Evolutionary conservation across 2,888 invertebrate genomes (phyloP).

Genomic region (Harmothoe impar): DNA sequence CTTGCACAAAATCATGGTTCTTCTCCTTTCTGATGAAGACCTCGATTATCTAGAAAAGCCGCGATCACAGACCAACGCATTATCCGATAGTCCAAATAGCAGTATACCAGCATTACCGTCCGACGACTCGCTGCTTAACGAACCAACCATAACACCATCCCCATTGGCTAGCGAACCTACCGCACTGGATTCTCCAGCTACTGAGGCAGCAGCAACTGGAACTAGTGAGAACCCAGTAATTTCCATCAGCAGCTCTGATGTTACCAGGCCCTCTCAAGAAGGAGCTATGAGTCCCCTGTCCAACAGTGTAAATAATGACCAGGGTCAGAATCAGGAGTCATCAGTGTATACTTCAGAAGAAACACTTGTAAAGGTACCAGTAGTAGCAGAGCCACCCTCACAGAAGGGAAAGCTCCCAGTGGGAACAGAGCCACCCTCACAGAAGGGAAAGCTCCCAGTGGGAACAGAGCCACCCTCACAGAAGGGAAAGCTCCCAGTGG

Average conservation of each 20-base stretch:
- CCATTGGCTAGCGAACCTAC: no score
- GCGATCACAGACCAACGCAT: background rate
- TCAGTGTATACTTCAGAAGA: background rate
- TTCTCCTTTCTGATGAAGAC: constrained; percentile 16
- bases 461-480: no score
- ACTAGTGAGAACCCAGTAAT: background rate
- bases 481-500: no score
- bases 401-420: no score
- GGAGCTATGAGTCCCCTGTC: no score
- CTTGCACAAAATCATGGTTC: constrained; percentile 45
- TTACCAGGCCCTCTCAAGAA: background rate
- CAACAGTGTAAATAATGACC: no score
- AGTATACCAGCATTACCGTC: background rate
- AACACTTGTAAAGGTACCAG: background rate
- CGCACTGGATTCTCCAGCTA: background rate
- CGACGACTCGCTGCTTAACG: background rate
- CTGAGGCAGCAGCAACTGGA: background rate
- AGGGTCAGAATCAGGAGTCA: background rate
- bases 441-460: no score
- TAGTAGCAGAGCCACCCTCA: background rate
- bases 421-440: no score
- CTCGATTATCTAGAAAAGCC: background rate
- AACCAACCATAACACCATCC: background rate
- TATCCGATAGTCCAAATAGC: background rate
- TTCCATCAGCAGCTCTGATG: background rate